Evolutionary conservation across 1,140 invertebrate species (phyloP).

Genomic region (Rhagoletis pomonella): DNA sequence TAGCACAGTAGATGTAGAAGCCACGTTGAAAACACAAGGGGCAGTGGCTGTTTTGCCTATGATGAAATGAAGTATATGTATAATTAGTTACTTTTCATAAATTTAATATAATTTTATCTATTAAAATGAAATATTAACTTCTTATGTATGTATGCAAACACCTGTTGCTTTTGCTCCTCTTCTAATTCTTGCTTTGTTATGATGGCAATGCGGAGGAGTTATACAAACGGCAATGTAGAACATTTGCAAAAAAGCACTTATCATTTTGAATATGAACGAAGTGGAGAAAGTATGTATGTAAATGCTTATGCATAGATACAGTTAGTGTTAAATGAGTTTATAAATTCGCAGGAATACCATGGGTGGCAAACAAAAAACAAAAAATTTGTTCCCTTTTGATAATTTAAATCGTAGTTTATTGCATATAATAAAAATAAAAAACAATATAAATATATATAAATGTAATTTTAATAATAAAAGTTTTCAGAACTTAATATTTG

Average conservation of each 20-base stretch:
- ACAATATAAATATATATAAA: conserved; percentile 23
- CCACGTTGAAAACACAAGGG: not conserved
- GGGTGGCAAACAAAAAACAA: not conserved
- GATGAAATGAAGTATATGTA: not conserved
- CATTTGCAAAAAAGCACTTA: not conserved
- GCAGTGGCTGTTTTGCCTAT: not conserved
- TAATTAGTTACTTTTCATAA: conserved; percentile 17
- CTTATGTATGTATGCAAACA: conserved; percentile 14
- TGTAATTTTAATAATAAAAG: conserved; percentile 47
- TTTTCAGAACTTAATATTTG: conserved; percentile 1
- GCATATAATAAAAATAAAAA: conserved; percentile 31
- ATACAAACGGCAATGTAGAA: conserved; percentile 4
- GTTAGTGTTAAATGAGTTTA: conserved; percentile 41
- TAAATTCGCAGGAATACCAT: conserved; percentile 2
- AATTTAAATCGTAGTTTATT: conserved; percentile 48
- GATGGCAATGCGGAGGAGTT: not conserved
- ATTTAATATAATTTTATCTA: not conserved
- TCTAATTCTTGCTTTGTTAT: not conserved
- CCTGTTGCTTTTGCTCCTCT: conserved; percentile 1
- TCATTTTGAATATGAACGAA: not conserved
- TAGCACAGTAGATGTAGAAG: not conserved
- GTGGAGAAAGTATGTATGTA: not conserved
- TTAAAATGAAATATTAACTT: conserved; percentile 26
- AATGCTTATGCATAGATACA: conserved; percentile 29
- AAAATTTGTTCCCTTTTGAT: conserved; percentile 48